A percentile compares a stretch with the other conserved stretches of the same genome.
phyloP scores from a whole-genome alignment of 2,797 vertebrate genomes.

The Syngnathus acus region DNA sequence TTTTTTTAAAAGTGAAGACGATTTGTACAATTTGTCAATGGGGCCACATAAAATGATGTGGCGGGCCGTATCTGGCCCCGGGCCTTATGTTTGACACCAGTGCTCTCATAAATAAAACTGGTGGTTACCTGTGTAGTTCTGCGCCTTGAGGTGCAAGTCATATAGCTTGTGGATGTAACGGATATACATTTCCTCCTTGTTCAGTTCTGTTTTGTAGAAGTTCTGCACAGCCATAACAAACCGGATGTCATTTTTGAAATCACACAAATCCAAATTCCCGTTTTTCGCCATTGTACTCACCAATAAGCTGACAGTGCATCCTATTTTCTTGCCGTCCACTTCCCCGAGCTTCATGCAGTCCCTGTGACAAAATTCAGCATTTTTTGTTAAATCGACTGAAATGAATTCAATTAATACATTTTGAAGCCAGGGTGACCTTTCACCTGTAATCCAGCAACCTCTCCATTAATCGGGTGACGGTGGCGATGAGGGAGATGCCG shows the following conservation, averaged over 20 bases:
- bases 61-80: too few species aligned
- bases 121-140: constrained; percentile 92
- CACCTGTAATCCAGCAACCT: constrained; percentile 95
- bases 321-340: constrained; percentile 98
- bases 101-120: too few species aligned
- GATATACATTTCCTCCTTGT: constrained; percentile 99
- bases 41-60: too few species aligned
- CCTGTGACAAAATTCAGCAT: constrained; percentile 49
- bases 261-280: neutral
- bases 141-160: constrained; percentile 94
- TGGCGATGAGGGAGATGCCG: constrained; percentile 93
- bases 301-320: constrained; percentile 96
- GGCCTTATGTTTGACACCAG: too few species aligned
- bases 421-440: neutral
- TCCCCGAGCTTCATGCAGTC: constrained; percentile 99
- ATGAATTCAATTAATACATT: too few species aligned
- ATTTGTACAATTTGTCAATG: too few species aligned
- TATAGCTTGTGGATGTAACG: constrained; percentile 99
- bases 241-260: neutral
- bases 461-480: constrained; percentile 97
- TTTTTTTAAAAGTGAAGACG: too few species aligned
- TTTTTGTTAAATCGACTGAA: too few species aligned
- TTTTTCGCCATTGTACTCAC: constrained; percentile 60
- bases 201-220: constrained; percentile 98
- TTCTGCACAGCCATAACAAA: constrained; percentile 69